Base-by-base conservation (phyloP, 2,888 invertebrate species). In the Sarcophaga subvicina region DNA sequence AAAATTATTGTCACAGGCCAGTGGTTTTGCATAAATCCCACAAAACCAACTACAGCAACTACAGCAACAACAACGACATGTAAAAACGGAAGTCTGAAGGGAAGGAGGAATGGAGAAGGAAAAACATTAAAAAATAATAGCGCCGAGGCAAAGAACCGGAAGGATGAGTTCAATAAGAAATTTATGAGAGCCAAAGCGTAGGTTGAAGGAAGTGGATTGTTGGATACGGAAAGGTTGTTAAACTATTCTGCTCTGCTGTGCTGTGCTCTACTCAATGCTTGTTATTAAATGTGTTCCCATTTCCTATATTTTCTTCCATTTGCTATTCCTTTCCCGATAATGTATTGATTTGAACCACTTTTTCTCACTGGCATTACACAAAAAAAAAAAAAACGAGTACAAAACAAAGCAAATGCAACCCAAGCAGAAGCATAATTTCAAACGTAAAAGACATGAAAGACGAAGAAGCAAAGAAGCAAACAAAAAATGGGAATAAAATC, bases 1-100 rank as follows among this genome's bases (percentile, higher is more conserved):
- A 76, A 84, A 84, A 84, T 82, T 87, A 87, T 87, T 82, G 84
- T 87, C 82, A 87, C 84, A 84, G 87, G 87, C 87, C 84, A 87
- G 76, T 84, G 84, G 87, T 84, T 87, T 83, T 87, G 87, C 79
- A 87, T 87, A 87, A 87, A 87, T 87, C 76, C 81, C 79, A 72
- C 83, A 81, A 54, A 87, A 77, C 71, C 64, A 14, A 47, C 60
- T 12, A 75, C 10, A 49, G 3, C 10, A 49, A 11, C 78, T 54
- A 25, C 72, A 60, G n/a, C n/a, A 62, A 62, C 62, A 20, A 54
- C 37, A 72, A 69, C 49, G 17, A 54, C 45, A 76, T 60, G 76
- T 37, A 17, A 80, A 76, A 71, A 84, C 75, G 77, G 77, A 76
- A 66, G 71, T n/a, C 14, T 66, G 71, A 66, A 80, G 69, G 77